phyloP scores from a whole-genome alignment of 2,888 invertebrate species.

The Palloptera scutellata region DNA sequence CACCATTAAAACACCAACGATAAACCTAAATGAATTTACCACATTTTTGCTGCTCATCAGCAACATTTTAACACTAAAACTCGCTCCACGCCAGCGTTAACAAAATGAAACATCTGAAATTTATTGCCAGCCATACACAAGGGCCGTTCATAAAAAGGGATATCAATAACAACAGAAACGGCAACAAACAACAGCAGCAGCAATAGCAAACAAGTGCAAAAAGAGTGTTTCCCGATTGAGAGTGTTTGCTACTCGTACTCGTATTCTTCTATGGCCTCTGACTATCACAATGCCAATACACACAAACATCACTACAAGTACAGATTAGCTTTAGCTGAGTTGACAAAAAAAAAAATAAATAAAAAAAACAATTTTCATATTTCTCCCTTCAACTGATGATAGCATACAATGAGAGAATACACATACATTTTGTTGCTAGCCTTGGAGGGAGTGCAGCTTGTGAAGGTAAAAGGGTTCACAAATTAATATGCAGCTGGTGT shows the following conservation, averaged over 20 bases:
- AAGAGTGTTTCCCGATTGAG: background rate
- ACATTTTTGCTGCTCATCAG: background rate
- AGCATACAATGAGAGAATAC: background rate
- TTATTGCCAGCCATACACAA: background rate
- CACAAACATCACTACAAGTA: background rate
- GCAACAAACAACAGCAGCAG: background rate
- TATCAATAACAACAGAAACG: background rate
- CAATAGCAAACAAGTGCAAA: background rate
- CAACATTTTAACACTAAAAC: slow-evolving; percentile 1
- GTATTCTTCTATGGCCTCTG: too few species aligned
- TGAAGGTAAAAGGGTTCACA: slow-evolving; percentile 2
- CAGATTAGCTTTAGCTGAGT: slow-evolving; percentile 19
- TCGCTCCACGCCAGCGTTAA: background rate
- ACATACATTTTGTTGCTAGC: background rate
- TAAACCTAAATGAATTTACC: background rate
- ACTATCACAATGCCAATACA: background rate
- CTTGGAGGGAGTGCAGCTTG: background rate
- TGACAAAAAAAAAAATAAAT: slow-evolving; percentile 10
- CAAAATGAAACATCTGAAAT: slow-evolving; percentile 10
- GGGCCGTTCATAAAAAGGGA: background rate
- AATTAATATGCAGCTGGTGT: slow-evolving; percentile 14
- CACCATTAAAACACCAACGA: background rate
- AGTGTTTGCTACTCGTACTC: too few species aligned
- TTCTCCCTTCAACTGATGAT: background rate
- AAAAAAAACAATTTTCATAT: slow-evolving; percentile 3